phyloP scores from a whole-genome alignment of 2,113 vertebrate species.

The Redunca redunca region DNA sequence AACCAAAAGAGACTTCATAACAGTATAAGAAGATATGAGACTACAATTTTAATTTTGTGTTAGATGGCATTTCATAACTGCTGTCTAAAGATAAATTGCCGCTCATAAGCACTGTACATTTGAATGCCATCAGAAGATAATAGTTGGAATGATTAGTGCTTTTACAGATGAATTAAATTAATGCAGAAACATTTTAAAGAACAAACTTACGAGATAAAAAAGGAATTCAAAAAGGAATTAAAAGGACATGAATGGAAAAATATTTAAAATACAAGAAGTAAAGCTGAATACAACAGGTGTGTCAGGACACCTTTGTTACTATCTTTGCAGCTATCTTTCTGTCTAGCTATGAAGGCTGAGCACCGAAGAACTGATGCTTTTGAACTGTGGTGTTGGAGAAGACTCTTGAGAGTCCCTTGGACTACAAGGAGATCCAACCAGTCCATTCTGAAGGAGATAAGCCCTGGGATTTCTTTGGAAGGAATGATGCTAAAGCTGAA shows the following conservation, averaged over 20 bases:
- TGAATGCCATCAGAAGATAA: background rate
- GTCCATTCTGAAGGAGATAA: too few species aligned
- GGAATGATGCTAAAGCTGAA: too few species aligned
- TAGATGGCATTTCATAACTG: background rate
- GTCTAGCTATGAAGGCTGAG: background rate
- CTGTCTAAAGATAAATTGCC: background rate
- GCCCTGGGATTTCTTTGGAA: too few species aligned
- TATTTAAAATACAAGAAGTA: background rate
- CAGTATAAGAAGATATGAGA: background rate
- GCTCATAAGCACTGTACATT: background rate
- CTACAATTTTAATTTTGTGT: background rate
- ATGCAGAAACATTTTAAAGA: background rate
- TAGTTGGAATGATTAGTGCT: background rate
- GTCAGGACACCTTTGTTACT: background rate
- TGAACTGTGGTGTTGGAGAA: too few species aligned
- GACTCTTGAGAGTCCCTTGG: too few species aligned
- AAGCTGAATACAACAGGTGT: slow-evolving; percentile 36
- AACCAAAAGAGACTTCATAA: background rate
- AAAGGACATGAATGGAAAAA: background rate
- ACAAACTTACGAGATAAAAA: background rate
- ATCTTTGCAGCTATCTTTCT: background rate
- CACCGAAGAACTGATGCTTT: too few species aligned
- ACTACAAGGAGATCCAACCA: too few species aligned
- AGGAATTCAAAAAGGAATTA: background rate
- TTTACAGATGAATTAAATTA: slow-evolving; percentile 19